phyloP scores from a whole-genome alignment of 1,140 invertebrate genomes.

The Drosophila athabasca region DNA sequence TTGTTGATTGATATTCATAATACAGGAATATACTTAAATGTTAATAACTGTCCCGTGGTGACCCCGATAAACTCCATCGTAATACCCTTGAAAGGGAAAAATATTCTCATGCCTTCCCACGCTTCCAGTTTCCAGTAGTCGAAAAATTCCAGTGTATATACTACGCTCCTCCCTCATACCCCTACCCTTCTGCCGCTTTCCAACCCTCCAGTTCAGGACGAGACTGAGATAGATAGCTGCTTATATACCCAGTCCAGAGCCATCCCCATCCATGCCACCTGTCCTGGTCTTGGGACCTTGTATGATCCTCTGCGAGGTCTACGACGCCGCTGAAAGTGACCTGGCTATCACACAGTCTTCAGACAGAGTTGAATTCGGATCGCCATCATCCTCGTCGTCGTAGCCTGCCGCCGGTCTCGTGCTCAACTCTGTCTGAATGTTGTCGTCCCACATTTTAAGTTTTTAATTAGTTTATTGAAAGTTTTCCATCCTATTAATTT shows the following conservation, averaged over 20 bases:
- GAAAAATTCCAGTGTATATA: constrained; percentile 75
- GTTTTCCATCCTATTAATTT: constrained; percentile 20
- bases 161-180: constrained; percentile 26
- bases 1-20: constrained; percentile 3
- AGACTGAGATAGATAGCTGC: constrained; percentile 54
- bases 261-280: constrained; percentile 44
- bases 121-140: constrained; percentile 54
- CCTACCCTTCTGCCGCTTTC: neutral
- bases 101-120: constrained; percentile 12
- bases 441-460: constrained; percentile 56
- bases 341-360: constrained; percentile 76
- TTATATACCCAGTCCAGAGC: constrained; percentile 53
- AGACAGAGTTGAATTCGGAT: constrained; percentile 81
- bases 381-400: constrained; percentile 49
- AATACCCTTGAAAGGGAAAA: constrained; percentile 49
- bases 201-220: constrained; percentile 6
- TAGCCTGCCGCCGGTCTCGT: constrained; percentile 64
- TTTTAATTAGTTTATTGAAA: constrained; percentile 43
- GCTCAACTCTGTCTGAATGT: constrained; percentile 75
- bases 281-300: constrained; percentile 12
- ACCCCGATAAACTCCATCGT: neutral
- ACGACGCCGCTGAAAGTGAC: constrained; percentile 22
- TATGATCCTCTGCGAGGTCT: constrained; percentile 65
- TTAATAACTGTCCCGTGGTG: too few species aligned
- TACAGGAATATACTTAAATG: neutral